Evolutionary conservation across 2,888 invertebrate genomes (phyloP), one percentile per base, ranked within the genome.

Genomic region (Melanchra persicariae): DNA sequence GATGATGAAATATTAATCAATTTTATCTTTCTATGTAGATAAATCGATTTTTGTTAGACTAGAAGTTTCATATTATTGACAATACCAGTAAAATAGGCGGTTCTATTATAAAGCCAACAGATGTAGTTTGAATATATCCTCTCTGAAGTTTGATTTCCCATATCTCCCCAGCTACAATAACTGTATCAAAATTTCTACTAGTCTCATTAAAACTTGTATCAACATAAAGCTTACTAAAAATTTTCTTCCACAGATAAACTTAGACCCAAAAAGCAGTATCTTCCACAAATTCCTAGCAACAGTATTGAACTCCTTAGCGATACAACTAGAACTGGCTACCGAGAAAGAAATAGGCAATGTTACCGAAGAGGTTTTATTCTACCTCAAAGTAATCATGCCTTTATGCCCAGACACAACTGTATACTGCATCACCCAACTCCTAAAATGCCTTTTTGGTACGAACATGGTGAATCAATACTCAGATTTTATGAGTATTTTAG

Each of bases 331-430:
- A 92, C 93, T 98, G 45, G 96, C 97, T 2, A 97, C 97, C 0
- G 96, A 97, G 62, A 94, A 94, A 30, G 98, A 98, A 91, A 97
- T 97, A 43, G 97, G 97, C 1, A 94, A 96, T 60, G 96, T 98
- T 60, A 97, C 98, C 0, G 98, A 99, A 92, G 98, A 99, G 92
- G 95, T 98, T 22, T 94, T 99, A 1, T 96, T 96, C 83, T 98
- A 98, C 89, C 94, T 98, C 10, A 97, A 97, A 86, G 96, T 97
- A 0, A 97, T 98, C 2, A 97, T 98, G 89, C 94, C 96, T 15
- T 88, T 98, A 49, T 97, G 98, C 68, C 97, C 98, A 0, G 97
- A 97, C 1, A 93, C 95, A 8, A 97, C 98, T 0, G 97, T 98
- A 0, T 96, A 97, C 74, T 98, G 98, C 90, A 97, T 98, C 0